Evolutionary conservation across 1,140 invertebrate species (phyloP).

Genomic region (Pissodes strobi): DNA sequence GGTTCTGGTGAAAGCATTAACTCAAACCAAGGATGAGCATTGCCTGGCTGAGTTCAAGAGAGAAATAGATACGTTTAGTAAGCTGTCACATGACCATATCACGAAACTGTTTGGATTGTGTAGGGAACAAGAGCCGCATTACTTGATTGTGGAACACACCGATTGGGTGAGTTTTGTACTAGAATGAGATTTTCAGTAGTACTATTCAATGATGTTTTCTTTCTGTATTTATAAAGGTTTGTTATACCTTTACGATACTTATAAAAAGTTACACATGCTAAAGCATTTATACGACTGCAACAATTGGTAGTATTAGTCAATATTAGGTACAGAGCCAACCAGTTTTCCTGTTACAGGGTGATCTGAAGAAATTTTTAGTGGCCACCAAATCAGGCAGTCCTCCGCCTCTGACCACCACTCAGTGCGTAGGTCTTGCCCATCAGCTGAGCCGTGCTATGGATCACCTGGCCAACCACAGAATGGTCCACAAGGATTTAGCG

Average conservation of each 20-base stretch:
- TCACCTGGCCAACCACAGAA: slow-evolving; percentile 72
- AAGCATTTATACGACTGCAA: too few species aligned
- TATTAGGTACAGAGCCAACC: too few species aligned
- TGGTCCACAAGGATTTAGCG: slow-evolving; percentile 87
- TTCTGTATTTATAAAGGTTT: too few species aligned
- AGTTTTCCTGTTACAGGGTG: slow-evolving; percentile 66
- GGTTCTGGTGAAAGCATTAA: slow-evolving; percentile 75
- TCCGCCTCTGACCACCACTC: slow-evolving; percentile 69
- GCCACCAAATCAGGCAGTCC: slow-evolving; percentile 66
- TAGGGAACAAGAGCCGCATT: slow-evolving; percentile 82
- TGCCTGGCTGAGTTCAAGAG: slow-evolving; percentile 81
- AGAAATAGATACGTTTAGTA: slow-evolving; percentile 83
- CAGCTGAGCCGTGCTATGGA: slow-evolving; percentile 87
- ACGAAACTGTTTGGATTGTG: slow-evolving; percentile 80
- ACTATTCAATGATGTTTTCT: background rate
- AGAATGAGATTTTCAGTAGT: too few species aligned
- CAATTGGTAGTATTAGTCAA: too few species aligned
- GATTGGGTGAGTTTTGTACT: slow-evolving; percentile 90
- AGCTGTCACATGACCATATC: slow-evolving; percentile 79
- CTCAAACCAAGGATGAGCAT: slow-evolving; percentile 76
- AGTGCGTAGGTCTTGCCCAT: slow-evolving; percentile 72
- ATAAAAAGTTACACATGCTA: too few species aligned
- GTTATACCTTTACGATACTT: too few species aligned
- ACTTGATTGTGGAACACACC: slow-evolving; percentile 87
- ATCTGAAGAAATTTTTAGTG: slow-evolving; percentile 89